A percentile compares a stretch with the other conserved stretches of the same genome.
These are phyloP conservation scores for Macrotus californicus DNA, from an alignment of 2,113 vertebrate species.

Conservation along the genomic window DNA sequence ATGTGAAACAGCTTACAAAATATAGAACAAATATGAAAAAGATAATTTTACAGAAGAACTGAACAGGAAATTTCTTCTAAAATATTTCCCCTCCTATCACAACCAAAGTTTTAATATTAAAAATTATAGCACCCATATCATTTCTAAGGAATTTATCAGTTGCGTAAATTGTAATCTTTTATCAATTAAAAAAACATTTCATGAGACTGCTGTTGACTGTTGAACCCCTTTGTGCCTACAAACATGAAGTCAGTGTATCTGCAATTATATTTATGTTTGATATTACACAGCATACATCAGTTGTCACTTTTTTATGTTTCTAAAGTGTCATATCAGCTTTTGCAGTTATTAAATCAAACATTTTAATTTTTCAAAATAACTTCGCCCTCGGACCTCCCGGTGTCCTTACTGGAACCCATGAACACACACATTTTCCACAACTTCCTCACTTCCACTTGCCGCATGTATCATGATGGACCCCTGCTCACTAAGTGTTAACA, in stretches of 20 bases:
- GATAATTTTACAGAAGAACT: neutral
- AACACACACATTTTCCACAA: neutral
- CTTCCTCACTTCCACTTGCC: neutral
- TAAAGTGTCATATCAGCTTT: conserved; percentile 65
- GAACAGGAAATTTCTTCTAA: neutral
- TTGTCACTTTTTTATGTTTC: conserved; percentile 64
- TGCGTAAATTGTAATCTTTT: neutral
- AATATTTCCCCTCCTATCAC: neutral
- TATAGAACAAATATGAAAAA: neutral
- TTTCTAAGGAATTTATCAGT: neutral
- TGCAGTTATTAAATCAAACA: conserved; percentile 70
- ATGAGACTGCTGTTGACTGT: neutral
- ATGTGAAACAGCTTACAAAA: neutral
- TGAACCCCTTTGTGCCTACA: neutral
- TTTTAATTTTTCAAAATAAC: conserved; percentile 62
- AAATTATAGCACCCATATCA: neutral
- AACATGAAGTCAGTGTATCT: neutral
- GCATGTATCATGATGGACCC: neutral
- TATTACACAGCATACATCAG: conserved; percentile 66
- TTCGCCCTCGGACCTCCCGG: neutral
- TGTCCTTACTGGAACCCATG: neutral
- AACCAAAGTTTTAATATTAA: neutral
- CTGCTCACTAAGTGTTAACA: neutral
- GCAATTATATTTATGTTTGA: conserved; percentile 42
- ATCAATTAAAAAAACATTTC: neutral